These are phyloP conservation scores for Halictus ligatus DNA, from an alignment of 2,888 invertebrate genomes.

Conservation along the genomic window DNA sequence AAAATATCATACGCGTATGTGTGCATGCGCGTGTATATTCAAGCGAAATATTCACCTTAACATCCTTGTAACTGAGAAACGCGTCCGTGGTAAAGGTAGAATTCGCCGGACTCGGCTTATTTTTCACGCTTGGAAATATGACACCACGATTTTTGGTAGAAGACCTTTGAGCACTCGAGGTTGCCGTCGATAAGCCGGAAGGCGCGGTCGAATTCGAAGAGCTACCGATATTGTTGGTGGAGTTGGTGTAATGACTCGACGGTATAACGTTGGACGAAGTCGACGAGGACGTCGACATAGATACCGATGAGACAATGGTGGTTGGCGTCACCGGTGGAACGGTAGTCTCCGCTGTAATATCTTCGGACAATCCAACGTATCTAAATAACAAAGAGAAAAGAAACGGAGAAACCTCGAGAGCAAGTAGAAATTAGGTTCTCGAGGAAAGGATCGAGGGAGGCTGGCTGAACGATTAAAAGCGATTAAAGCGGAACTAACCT, in stretches of 20 bases:
- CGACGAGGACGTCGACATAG: constrained; percentile 74
- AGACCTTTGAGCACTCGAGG: constrained; percentile 82
- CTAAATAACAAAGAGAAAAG: constrained; percentile 51
- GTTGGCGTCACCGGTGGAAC: constrained; percentile 55
- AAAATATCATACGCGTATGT: not conserved
- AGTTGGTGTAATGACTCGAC: constrained; percentile 27
- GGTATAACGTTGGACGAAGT: constrained; percentile 69
- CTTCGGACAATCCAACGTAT: constrained; percentile 77
- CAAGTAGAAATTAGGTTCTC: not conserved
- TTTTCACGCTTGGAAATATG: constrained; percentile 96
- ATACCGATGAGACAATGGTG: constrained; percentile 51
- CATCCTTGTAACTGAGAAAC: constrained; percentile 91
- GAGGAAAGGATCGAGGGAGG: not conserved
- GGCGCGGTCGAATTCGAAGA: constrained; percentile 34
- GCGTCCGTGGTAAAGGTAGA: constrained; percentile 93
- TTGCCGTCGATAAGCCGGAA: constrained; percentile 61
- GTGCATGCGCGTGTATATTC: not conserved
- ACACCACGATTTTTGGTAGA: constrained; percentile 91
- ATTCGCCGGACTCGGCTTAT: constrained; percentile 94
- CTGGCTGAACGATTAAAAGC: too few relatives aligned
- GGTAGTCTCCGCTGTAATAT: constrained; percentile 76
- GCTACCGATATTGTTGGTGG: constrained; percentile 28
- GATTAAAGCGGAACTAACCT: constrained; percentile 85
- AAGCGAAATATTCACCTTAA: constrained; percentile 87
- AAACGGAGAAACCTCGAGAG: not conserved